Percentiles rank a stretch among this genome's conserved stretches.
These are phyloP conservation scores for Aleiodes testaceus DNA, from an alignment of 2,888 invertebrate species.

Conservation along the genomic window DNA sequence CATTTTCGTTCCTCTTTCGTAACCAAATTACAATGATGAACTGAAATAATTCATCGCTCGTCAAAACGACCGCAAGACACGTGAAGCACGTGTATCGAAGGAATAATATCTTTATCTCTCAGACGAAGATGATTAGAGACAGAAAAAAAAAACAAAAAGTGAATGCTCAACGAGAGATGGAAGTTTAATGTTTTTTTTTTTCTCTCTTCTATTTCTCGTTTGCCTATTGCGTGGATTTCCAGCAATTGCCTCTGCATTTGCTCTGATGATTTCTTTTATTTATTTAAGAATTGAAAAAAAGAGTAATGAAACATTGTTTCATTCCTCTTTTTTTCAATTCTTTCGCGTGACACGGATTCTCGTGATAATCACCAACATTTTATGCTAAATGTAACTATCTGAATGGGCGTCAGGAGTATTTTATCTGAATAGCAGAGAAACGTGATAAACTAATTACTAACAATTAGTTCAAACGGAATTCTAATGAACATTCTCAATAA, in stretches of 20 bases:
- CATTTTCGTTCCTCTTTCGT: constrained; percentile 22
- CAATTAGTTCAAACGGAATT: too few relatives aligned
- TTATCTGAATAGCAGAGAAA: neutral
- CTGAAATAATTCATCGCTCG: constrained; percentile 9
- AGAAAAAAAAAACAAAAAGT: neutral
- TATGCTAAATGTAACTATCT: neutral
- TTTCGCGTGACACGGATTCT: neutral
- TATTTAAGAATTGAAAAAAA: too few relatives aligned
- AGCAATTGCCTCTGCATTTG: neutral
- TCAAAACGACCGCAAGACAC: constrained; percentile 23
- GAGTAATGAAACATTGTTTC: too few relatives aligned
- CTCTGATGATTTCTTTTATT: neutral
- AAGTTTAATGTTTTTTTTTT: too few relatives aligned
- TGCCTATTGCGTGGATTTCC: too few relatives aligned
- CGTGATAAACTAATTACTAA: too few relatives aligned
- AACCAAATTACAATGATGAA: constrained; percentile 27
- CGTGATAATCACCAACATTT: neutral
- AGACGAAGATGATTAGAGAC: neutral
- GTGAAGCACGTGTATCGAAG: neutral
- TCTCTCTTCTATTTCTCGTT: too few relatives aligned
- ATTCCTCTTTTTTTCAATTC: constrained; percentile 1
- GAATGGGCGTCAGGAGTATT: neutral
- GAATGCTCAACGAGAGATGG: too few relatives aligned
- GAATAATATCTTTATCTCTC: constrained; percentile 7
- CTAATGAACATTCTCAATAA: too few relatives aligned